Evolutionary conservation across 1,140 invertebrate species (phyloP).

Genomic region (Nasonia vitripennis): DNA sequence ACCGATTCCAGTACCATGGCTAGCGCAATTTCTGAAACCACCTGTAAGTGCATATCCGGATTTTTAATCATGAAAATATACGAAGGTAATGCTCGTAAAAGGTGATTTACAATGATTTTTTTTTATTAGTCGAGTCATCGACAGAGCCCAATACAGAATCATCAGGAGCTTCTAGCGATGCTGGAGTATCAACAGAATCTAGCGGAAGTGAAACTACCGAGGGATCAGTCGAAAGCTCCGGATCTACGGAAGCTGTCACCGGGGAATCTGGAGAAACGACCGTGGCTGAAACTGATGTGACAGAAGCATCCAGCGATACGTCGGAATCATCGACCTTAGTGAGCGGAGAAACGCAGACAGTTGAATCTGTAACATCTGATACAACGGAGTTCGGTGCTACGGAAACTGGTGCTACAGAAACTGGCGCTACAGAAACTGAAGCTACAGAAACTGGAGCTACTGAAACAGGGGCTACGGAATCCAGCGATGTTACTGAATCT

Average conservation of each 20-base stretch:
- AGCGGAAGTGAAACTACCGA: constrained; percentile 49
- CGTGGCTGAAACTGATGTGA: constrained; percentile 36
- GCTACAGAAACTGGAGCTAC: not conserved
- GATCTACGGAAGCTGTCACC: constrained; percentile 21
- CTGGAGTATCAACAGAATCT: constrained; percentile 51
- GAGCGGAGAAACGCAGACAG: constrained; percentile 19
- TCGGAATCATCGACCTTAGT: constrained; percentile 25
- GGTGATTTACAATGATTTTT: not conserved
- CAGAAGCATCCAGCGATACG: constrained; percentile 37
- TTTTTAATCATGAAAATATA: not conserved
- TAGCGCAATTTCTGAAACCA: constrained; percentile 25
- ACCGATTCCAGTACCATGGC: constrained; percentile 54
- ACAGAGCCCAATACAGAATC: constrained; percentile 21
- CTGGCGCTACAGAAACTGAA: constrained; percentile 23
- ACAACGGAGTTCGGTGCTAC: constrained; percentile 8
- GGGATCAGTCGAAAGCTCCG: constrained; percentile 47
- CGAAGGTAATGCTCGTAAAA: not conserved
- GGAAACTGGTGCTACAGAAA: constrained; percentile 5
- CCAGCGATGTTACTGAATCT: constrained; percentile 48
- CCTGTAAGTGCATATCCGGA: constrained; percentile 27
- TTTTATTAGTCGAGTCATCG: constrained; percentile 26
- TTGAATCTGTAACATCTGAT: constrained; percentile 6
- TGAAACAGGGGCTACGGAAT: constrained; percentile 36
- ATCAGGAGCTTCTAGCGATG: not conserved
- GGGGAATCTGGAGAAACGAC: constrained; percentile 35